These are phyloP conservation scores for Apteryx owenii DNA, from an alignment of 2,113 vertebrate genomes.

Conservation along the genomic window DNA sequence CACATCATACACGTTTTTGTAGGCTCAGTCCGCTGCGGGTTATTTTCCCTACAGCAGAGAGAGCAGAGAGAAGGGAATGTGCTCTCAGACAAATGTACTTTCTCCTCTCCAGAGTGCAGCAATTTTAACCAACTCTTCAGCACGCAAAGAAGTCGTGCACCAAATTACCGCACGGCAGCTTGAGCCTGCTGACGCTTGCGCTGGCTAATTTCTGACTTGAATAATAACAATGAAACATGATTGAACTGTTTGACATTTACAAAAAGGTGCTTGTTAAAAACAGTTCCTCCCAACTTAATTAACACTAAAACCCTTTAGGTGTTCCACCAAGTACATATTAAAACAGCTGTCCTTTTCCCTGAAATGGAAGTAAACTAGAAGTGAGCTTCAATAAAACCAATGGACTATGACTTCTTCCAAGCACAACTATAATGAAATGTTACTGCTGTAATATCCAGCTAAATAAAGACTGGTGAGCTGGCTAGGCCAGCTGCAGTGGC, in stretches of 20 bases:
- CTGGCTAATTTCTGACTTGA: background rate
- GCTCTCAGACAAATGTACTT: fast-evolving
- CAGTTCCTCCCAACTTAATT: constrained; percentile 69
- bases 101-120: fast-evolving
- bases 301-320: constrained; percentile 57
- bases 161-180: fast-evolving
- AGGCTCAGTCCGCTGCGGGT: background rate
- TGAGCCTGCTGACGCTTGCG: background rate
- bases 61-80: fast-evolving
- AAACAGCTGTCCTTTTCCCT: constrained; percentile 68
- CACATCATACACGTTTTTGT: background rate
- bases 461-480: constrained; percentile 67
- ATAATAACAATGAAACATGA: background rate
- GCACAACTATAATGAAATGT: constrained; percentile 68
- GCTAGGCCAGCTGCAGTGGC: constrained; percentile 70
- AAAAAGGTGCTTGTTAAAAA: constrained; percentile 61
- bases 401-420: constrained; percentile 67
- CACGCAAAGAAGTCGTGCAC: background rate
- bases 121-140: background rate
- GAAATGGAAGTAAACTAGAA: constrained; percentile 61
- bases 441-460: constrained; percentile 69
- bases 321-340: constrained; percentile 51
- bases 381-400: constrained; percentile 73
- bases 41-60: background rate
- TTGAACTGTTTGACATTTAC: constrained; percentile 52